Evolutionary conservation across 2,888 invertebrate species (phyloP), one percentile per base, ranked within the genome.

Genomic region (Nebria salina): DNA sequence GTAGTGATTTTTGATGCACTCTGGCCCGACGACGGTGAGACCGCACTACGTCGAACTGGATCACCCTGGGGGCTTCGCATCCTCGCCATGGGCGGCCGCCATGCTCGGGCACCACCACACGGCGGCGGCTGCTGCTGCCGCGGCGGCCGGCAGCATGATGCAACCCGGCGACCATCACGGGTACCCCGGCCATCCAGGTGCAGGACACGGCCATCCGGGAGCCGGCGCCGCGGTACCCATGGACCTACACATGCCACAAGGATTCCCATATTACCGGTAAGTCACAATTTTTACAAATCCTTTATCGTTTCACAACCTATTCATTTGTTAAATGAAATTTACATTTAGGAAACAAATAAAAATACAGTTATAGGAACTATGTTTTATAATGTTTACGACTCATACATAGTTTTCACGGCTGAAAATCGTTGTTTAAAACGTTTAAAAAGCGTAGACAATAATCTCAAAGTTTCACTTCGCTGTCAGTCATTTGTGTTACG

Each of bases 211-310:
- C 68, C 89, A 89, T 83, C 89, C 88, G 65, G 86, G 88, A 83
- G 89, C 89, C 83, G 87, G 87, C 74, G 88, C 90, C 66, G 90
- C 91, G 85, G 93, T 95, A 93, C 96, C 96, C 77, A 96, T 97
- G 96, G 97, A 97, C 89, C 92, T 97, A 85, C 97, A 97, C 90
- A 96, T 97, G 89, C 95, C 96, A 76, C 97, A 96, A 89, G 96
- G 95, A 85, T 96, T 96, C 89, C 95, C 96, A 82, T 97, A 96
- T 90, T 97, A 97, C 91, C 94, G 96, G 96, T 96, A 87, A 91
- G 93, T 90, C 64, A 41, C 20, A 20, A 20, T 20, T 20, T 20
- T 20, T 20, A 20, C 20, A 20, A 25, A 34, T 65, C 6, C 2
- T 72, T 64, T 41, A 77, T 64, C 34, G 4, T 4, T 34, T 34